Conservation (phyloP, 2,888 invertebrate species). For the Diploptera punctata region DNA sequence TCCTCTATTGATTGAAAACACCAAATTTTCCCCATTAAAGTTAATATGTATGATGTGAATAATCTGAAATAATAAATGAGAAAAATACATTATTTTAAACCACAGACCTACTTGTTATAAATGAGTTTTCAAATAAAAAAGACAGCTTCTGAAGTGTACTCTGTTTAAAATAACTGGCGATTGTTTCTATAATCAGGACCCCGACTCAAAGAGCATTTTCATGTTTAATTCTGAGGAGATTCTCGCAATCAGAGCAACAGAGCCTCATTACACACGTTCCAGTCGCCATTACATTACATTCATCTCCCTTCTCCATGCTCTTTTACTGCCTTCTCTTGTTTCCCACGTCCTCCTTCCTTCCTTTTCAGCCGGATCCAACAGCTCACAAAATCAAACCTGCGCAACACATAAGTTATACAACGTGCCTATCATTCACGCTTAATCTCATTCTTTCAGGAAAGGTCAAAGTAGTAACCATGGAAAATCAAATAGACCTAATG, state of each 20-base stretch:
- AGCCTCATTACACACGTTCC: constrained; percentile 11
- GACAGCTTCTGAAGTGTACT: neutral
- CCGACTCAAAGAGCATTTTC: neutral
- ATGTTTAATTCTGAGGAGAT: neutral
- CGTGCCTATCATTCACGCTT: too few relatives aligned
- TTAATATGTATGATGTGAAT: too few relatives aligned
- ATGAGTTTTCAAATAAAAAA: too few relatives aligned
- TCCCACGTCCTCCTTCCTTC: constrained; percentile 25
- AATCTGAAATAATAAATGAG: too few relatives aligned
- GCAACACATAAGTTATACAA: too few relatives aligned
- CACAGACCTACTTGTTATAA: too few relatives aligned
- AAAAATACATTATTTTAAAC: too few relatives aligned
- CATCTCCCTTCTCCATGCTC: neutral
- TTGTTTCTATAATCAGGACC: neutral
- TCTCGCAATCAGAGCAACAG: neutral
- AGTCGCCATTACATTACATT: constrained; percentile 16
- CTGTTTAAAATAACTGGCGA: neutral
- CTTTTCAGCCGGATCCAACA: constrained; percentile 32
- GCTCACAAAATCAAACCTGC: constrained; percentile 30
- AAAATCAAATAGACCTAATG: too few relatives aligned
- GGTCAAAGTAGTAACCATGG: too few relatives aligned
- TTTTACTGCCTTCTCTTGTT: constrained; percentile 17
- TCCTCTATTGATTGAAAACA: too few relatives aligned
- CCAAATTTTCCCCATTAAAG: too few relatives aligned
- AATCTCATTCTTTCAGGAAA: too few relatives aligned